Base-by-base conservation (phyloP, 2,113 vertebrate genomes). In the rat (Rattus norvegicus) region DNA sequence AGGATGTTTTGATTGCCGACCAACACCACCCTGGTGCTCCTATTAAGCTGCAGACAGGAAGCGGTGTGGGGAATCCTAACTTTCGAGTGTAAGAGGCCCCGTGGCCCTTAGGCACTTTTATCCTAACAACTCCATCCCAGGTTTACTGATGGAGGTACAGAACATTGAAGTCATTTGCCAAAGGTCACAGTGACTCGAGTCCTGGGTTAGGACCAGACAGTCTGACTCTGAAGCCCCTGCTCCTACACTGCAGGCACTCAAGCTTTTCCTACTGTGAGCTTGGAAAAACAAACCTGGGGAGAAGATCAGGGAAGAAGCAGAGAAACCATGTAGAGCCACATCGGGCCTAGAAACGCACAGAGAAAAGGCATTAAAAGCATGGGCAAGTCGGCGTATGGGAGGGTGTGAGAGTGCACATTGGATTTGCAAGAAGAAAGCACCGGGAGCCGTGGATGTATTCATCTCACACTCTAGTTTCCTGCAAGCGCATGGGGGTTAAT, bases 391-490 rank as follows among this genome's bases (percentile, higher is more conserved):
- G 59, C 75, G 13, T 26, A n/a, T 11, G 33, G 17, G 54, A 49
- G 30, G 43, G 12, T 10, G 22, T 2, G 28, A 47, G 28, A 8
- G 56, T 12, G 1, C 3, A 7, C 2, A 20, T 16, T 2, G 36
- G 28, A 17, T 69, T 36, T 72, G 87, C 9, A 47, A 72, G 87
- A n/a, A 4, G 43, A n/a, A 28, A 49, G 20, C 73, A 56, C 2
- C 22, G n/a, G 65, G n/a, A 65, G 49, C 43, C 14, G 1, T 61
- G 28, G 24, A 80, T 73, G 54, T 6, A 33, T 49, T n/a, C 17
- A 36, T 33, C 59, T 47, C 56, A 93, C 33, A 1, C 2, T 33
- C 20, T 59, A 11, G 26, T 47, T 49, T 93, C n/a, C 39, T 75
- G 49, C 75, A 72, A 36, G 26, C 63, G 36, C 72, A n/a, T 10